Percentiles rank a stretch among this genome's conserved stretches.
Evolutionary conservation across 92 coral and sea anemone species (phyloP).

Genomic region (Porites cylindrica): DNA sequence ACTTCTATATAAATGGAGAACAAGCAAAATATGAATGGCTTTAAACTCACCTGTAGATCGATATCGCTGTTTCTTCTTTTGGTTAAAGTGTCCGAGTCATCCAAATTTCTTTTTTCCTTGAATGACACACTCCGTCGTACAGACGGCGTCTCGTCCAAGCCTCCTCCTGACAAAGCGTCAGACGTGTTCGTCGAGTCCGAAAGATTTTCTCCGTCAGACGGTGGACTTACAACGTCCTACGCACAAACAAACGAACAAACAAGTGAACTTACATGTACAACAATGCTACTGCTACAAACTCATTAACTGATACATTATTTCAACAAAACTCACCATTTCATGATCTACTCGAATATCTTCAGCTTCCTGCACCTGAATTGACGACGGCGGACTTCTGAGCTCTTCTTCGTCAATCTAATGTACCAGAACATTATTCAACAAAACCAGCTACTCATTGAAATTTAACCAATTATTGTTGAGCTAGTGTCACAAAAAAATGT

Average conservation of each 20-base stretch:
- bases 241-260: background rate
- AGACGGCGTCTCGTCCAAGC: constrained; percentile 60
- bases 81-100: constrained; percentile 55
- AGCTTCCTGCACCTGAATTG: constrained; percentile 15
- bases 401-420: constrained; percentile 64
- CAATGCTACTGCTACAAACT: no score
- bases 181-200: constrained; percentile 90
- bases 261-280: no score
- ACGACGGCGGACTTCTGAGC: background rate
- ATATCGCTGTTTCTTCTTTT: constrained; percentile 94
- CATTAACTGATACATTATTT: no score
- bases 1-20: no score
- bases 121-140: constrained; percentile 95
- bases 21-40: background rate
- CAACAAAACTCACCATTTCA: constrained; percentile 29
- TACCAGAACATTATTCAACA: background rate
- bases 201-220: constrained; percentile 88
- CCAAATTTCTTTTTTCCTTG: constrained; percentile 71
- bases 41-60: constrained; percentile 80
- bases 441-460: no score
- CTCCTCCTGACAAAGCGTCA: constrained; percentile 62
- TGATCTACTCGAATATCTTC: constrained; percentile 21
- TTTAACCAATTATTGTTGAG: no score
- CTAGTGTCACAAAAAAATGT: no score
- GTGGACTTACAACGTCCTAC: constrained; percentile 89